Percentiles rank a stretch among this genome's conserved stretches.
These are phyloP conservation scores for Streptopelia turtur DNA, from an alignment of 2,797 vertebrate genomes.

Conservation along the genomic window DNA sequence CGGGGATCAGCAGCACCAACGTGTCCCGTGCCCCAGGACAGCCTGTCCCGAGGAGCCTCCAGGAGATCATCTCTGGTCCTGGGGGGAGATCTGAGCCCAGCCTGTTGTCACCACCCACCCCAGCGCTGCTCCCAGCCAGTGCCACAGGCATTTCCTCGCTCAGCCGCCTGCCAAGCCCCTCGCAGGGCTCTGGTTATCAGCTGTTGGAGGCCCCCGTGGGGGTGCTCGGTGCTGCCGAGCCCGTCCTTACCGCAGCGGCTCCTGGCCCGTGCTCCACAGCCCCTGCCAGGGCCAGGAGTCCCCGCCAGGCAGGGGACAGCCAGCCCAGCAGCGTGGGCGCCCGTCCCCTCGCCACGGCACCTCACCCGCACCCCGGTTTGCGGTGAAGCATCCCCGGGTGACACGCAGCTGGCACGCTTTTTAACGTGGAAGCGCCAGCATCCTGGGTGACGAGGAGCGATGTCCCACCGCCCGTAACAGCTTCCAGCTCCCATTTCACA, in stretches of 20 bases:
- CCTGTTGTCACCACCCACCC: neutral
- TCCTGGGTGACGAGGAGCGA: neutral
- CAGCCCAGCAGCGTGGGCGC: neutral
- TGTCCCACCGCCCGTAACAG: neutral
- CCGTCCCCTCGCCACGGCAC: neutral
- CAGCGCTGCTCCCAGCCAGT: neutral
- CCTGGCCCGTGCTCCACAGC: neutral
- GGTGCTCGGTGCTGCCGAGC: neutral
- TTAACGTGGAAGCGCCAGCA: neutral
- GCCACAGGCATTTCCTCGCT: slow-evolving; percentile 59
- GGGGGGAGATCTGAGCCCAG: neutral
- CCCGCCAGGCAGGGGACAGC: neutral
- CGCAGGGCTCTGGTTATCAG: slow-evolving; percentile 44
- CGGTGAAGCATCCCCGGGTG: neutral
- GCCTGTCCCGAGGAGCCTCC: neutral
- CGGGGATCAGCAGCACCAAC: accelerated
- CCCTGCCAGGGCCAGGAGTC: neutral
- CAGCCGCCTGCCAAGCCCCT: neutral
- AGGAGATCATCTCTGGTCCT: neutral
- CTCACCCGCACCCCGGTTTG: neutral
- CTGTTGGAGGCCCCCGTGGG: slow-evolving; percentile 51
- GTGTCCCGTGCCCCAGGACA: neutral
- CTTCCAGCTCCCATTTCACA: neutral
- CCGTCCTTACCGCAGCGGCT: neutral
- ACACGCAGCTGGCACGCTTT: accelerated